These are phyloP conservation scores for Luscinia luscinia DNA, from an alignment of 2,797 vertebrate genomes.

Conservation along the genomic window DNA sequence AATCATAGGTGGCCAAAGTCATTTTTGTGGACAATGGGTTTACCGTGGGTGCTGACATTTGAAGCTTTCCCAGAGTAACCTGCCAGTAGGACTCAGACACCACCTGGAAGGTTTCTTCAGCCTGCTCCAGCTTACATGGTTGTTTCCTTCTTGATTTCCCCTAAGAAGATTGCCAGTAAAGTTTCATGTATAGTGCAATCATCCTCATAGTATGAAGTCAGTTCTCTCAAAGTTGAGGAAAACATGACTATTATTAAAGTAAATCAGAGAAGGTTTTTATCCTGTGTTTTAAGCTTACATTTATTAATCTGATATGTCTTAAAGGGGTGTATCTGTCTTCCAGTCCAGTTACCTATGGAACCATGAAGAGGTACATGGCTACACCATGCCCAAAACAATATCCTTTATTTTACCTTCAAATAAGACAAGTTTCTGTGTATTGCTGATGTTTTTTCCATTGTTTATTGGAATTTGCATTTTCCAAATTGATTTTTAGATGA, in stretches of 20 bases:
- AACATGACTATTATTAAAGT: background rate
- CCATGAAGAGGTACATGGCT: background rate
- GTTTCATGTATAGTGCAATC: background rate
- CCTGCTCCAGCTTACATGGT: background rate
- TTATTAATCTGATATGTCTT: background rate
- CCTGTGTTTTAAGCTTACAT: background rate
- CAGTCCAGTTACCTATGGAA: background rate
- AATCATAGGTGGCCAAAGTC: background rate
- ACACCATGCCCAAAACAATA: background rate
- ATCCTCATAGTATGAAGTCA: background rate
- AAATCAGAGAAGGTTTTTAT: background rate
- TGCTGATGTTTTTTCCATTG: background rate
- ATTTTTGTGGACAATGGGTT: conserved; percentile 24
- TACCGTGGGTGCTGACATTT: background rate
- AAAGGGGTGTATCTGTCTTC: background rate
- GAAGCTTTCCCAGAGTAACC: conserved; percentile 18
- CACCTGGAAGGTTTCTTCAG: background rate
- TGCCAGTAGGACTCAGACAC: background rate
- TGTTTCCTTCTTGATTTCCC: background rate
- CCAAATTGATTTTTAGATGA: background rate
- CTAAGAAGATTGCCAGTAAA: background rate
- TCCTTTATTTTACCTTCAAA: background rate
- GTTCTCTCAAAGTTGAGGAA: background rate
- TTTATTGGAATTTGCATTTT: background rate
- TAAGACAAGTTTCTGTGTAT: background rate